Conservation (phyloP, 2,797 vertebrate genomes). For the Falco peregrinus region DNA sequence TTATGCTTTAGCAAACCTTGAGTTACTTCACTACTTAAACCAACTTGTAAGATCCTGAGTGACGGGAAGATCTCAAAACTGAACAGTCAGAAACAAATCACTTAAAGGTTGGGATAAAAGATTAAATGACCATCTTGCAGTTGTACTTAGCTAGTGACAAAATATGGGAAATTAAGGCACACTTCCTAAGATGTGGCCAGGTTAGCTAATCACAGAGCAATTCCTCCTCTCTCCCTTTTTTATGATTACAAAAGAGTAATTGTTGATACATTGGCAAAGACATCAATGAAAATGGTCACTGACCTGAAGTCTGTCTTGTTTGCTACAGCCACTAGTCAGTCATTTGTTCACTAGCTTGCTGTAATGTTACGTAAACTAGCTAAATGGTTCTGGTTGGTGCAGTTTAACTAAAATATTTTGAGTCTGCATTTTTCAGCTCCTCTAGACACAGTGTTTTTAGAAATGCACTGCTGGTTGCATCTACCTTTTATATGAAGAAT, state of each 20-base stretch:
- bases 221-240: background rate
- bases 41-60: background rate
- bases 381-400: background rate
- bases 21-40: background rate
- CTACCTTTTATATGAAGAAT: background rate
- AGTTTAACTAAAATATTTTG: background rate
- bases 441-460: background rate
- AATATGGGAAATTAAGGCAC: background rate
- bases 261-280: background rate
- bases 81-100: background rate
- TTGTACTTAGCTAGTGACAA: background rate
- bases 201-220: background rate
- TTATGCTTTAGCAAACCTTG: background rate
- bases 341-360: background rate
- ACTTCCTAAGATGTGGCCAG: accelerated
- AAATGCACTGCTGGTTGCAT: background rate
- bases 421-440: background rate
- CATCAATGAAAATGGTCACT: background rate
- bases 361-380: background rate
- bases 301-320: background rate
- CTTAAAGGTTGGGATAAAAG: background rate
- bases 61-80: background rate
- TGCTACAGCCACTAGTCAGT: background rate
- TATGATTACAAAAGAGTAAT: background rate
- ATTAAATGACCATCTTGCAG: background rate